Evolutionary conservation across 2,113 vertebrate species (phyloP), one percentile per base, ranked within the genome.

Genomic region (Rhadina sibilatrix): DNA sequence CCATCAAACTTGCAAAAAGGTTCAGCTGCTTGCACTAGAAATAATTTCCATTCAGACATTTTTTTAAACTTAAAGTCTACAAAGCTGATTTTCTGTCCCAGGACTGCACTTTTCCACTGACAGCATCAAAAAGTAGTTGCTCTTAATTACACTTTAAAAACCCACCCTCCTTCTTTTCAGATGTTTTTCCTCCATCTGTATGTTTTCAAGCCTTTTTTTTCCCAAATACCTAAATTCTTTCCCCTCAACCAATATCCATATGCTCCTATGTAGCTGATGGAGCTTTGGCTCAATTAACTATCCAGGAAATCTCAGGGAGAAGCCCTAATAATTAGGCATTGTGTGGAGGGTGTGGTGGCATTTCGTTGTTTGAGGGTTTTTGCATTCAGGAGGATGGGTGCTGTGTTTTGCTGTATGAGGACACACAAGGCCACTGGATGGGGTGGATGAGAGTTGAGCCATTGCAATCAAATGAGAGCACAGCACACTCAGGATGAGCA

Each of bases 41-140:
- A 30, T 42, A 50, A 54, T 52, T 94, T 89, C 79, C 20, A 53
- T 70, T 81, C 38, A 77, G 63, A 31, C 8, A 5, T 49, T 40
- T 76, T 87, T 81, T 65, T 21, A 53, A 87, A 7, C 24, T 59
- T 81, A 2, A 87, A 47, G 35, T 84, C 69, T 50, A 63, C 15
- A 74, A 72, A 59, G 33, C 15, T 93, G 50, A 53, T 64, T 91
- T 91, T 89, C 47, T 89, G 35, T 75, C 87, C 64, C 60, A 87
- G 61, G n/a, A 56, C 38, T 53, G 24, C 18, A 82, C 33, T 74
- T 88, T 97, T 87, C 56, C 56, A 78, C 33, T 66, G 64, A 77
- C 42, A 66, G 18, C 50, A 93, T 54, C 38, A 83, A 80, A 80
- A 69, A 44, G 42, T 47, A 31, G 37, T 38, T 70, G 25, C 25